phyloP scores from a whole-genome alignment of 2,797 vertebrate species.

The Tokudaia tokunoshimensis region DNA sequence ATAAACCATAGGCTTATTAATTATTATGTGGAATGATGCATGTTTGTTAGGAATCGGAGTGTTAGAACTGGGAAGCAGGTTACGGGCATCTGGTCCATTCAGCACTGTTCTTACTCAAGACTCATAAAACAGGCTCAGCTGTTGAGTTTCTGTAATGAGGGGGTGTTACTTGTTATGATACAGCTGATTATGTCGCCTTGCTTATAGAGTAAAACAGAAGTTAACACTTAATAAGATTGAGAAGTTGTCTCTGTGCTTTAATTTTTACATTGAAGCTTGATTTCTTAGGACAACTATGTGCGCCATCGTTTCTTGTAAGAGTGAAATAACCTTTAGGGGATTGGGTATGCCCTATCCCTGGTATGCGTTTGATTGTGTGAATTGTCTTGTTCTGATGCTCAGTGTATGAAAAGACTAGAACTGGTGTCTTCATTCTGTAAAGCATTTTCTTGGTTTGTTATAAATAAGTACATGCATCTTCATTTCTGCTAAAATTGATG shows the following conservation, averaged over 20 bases:
- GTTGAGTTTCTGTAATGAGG: background rate
- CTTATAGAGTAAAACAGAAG: slow-evolving; percentile 37
- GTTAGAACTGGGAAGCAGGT: background rate
- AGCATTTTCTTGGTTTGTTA: slow-evolving; percentile 9
- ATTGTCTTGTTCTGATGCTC: background rate
- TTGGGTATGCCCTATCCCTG: background rate
- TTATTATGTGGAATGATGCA: background rate
- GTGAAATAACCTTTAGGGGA: background rate
- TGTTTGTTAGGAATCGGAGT: slow-evolving; percentile 22
- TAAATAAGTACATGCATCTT: slow-evolving; percentile 11
- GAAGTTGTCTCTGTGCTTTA: background rate
- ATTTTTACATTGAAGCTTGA: slow-evolving; percentile 38
- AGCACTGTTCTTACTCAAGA: background rate
- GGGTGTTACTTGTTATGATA: background rate
- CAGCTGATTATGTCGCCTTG: slow-evolving; percentile 15
- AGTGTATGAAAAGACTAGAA: slow-evolving; percentile 24
- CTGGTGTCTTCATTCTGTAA: background rate
- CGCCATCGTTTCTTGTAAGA: slow-evolving; percentile 18
- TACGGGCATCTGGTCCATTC: background rate
- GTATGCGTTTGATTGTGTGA: background rate
- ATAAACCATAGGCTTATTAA: background rate
- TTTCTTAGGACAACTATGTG: background rate
- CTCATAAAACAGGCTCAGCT: background rate
- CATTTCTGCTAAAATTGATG: slow-evolving; percentile 13
- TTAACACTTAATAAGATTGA: background rate